phyloP scores from a whole-genome alignment of 2,888 invertebrate genomes.

The Epistrophella euchroma region DNA sequence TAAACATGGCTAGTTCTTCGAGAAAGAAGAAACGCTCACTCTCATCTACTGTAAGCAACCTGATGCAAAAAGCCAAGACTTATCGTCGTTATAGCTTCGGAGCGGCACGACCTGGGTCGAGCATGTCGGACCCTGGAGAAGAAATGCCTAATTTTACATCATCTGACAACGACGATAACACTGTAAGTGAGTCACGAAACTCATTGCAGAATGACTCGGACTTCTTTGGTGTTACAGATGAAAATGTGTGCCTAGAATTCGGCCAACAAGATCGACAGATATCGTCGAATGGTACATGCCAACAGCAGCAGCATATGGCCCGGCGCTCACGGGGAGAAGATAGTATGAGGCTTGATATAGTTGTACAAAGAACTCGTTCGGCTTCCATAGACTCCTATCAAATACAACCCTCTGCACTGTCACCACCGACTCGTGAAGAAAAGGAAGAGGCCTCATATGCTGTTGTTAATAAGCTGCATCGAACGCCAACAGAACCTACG shows the following conservation, averaged over 20 bases:
- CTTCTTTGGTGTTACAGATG: slow-evolving; percentile 45
- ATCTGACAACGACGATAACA: slow-evolving; percentile 81
- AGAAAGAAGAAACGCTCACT: slow-evolving; percentile 93
- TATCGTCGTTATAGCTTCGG: slow-evolving; percentile 84
- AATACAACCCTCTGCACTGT: slow-evolving; percentile 55
- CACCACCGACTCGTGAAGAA: slow-evolving; percentile 74
- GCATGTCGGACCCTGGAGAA: slow-evolving; percentile 89
- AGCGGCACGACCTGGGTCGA: slow-evolving; percentile 85
- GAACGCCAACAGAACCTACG: slow-evolving; percentile 36
- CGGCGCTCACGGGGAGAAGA: slow-evolving; percentile 33
- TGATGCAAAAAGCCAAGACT: slow-evolving; percentile 92
- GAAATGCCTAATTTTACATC: slow-evolving; percentile 85
- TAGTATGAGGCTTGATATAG: slow-evolving; percentile 53
- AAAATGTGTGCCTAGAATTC: slow-evolving; percentile 24
- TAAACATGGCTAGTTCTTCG: slow-evolving; percentile 82
- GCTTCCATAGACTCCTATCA: slow-evolving; percentile 64
- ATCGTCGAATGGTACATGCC: slow-evolving; percentile 30
- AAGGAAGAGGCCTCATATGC: slow-evolving; percentile 76
- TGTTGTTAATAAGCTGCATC: slow-evolving; percentile 63
- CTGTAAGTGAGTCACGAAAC: slow-evolving; percentile 79
- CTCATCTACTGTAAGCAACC: slow-evolving; percentile 93
- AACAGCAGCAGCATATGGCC: slow-evolving; percentile 30
- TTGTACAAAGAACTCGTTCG: slow-evolving; percentile 55
- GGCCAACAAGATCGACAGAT: slow-evolving; percentile 49
- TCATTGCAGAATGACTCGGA: slow-evolving; percentile 84